Conservation (phyloP, 2,113 vertebrate species). For the Hassar affinis region DNA sequence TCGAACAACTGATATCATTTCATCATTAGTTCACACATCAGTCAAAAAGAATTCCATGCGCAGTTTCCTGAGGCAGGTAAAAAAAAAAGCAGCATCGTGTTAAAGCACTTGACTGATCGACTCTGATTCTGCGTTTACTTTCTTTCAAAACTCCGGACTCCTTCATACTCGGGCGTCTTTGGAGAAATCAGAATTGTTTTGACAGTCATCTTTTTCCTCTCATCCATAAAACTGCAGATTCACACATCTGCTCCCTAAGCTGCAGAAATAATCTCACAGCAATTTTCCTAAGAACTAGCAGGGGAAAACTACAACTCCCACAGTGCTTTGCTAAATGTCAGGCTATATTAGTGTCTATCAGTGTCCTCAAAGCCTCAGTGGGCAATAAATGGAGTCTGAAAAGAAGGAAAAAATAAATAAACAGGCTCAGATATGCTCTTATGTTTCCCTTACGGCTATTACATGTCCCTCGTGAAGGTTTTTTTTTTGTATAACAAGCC, state of each 20-base stretch:
- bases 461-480: slow-evolving; percentile 5
- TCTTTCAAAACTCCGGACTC: not conserved
- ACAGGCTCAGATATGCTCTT: slow-evolving; percentile 33
- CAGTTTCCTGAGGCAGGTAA: not conserved
- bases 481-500: slow-evolving; percentile 16
- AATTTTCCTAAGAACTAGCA: slow-evolving; percentile 66
- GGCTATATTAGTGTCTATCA: slow-evolving; percentile 61
- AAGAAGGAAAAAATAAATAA: slow-evolving; percentile 28
- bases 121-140: slow-evolving; percentile 13
- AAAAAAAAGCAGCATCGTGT: not conserved
- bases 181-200: slow-evolving; percentile 62
- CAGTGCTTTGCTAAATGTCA: slow-evolving; percentile 65
- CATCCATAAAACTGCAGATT: slow-evolving; percentile 59
- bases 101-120: not conserved
- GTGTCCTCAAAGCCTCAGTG: slow-evolving; percentile 52
- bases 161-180: not conserved
- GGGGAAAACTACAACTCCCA: slow-evolving; percentile 61
- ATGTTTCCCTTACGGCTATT: slow-evolving; percentile 33
- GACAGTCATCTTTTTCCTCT: slow-evolving; percentile 64
- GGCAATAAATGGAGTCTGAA: slow-evolving; percentile 50
- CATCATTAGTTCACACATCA: slow-evolving; percentile 8
- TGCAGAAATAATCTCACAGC: slow-evolving; percentile 67
- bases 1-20: slow-evolving; percentile 43
- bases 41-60: not conserved
- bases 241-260: slow-evolving; percentile 57